These are phyloP conservation scores for Pegea sp. DNA, from an alignment of 23 tunicate genomes.

Conservation along the genomic window DNA sequence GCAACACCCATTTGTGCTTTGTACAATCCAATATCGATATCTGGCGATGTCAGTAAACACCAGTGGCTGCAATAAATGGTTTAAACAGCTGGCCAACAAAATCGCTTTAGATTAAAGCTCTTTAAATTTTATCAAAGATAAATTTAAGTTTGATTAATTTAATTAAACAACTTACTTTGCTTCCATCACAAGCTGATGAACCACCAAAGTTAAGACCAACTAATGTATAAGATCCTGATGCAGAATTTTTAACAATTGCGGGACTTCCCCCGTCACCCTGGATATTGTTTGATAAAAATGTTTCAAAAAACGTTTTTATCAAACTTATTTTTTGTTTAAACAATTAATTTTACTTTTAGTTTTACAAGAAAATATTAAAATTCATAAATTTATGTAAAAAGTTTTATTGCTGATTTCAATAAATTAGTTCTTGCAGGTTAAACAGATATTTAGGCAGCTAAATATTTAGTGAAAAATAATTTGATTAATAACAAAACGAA, in stretches of 20 bases:
- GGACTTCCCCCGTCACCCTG: slow-evolving; percentile 88
- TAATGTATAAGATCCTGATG: slow-evolving; percentile 14
- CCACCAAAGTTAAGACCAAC: slow-evolving; percentile 72
- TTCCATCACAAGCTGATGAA: slow-evolving; percentile 24
- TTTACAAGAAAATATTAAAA: too few species aligned
- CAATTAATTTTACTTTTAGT: too few species aligned
- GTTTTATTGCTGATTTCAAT: too few species aligned
- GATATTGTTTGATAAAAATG: background rate
- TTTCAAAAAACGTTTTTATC: too few species aligned
- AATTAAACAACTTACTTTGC: slow-evolving; percentile 9
- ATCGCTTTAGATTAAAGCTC: too few species aligned
- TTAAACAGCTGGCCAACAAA: background rate
- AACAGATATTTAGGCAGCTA: too few species aligned
- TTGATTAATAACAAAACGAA: too few species aligned
- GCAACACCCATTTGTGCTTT: slow-evolving; percentile 67
- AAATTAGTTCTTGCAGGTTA: too few species aligned
- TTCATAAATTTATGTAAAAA: too few species aligned
- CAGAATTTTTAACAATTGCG: slow-evolving; percentile 21
- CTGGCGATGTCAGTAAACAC: slow-evolving; percentile 34
- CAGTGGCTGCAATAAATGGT: slow-evolving; percentile 30
- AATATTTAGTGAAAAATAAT: too few species aligned
- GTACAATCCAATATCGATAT: slow-evolving; percentile 51
- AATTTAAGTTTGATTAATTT: background rate
- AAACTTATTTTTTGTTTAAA: too few species aligned
- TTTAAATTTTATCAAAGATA: too few species aligned